Base-by-base conservation (phyloP, 2,888 invertebrate genomes). In the Drosophila dives region DNA sequence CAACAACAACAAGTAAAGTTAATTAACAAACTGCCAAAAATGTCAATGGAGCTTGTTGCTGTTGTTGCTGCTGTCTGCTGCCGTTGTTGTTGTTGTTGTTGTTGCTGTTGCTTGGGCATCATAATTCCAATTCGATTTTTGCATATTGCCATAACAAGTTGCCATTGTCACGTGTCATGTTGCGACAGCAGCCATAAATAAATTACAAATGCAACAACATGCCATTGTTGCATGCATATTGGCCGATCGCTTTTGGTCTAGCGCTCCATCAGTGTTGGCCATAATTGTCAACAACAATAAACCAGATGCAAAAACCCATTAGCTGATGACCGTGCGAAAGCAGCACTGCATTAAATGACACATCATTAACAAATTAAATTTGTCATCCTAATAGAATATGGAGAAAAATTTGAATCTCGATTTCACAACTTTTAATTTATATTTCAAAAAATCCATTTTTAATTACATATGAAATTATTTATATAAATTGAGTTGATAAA, bases 1-100 rank as follows among this genome's bases (percentile, higher is more conserved):
- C 56, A 75, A 49, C 77, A 77, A 80, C 83, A 81, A 80, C 84
- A 75, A 67, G 72, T 77, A 88, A 91, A 91, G 92, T 92, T 92
- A 92, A 92, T 92, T 92, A 92, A 92, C 92, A 83, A 91, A 91
- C 90, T 91, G 91, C 91, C 91, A 91, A 92, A 91, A 92, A 90
- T 86, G 86, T 89, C 89, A 89, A 86, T 85, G 75, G 60, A 75
- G 70, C 72, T 72, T 72, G 74, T 64, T 73, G 72, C 61, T 60
- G 64, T 56, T 50, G 59, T 64, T 60, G 65, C 64, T 53, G 60
- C 59, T 51, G 60, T 56, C 54, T 50, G 72, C 34, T 73, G 64
- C 42, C 42, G 59, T 65, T 59, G 68, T 69, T 62, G 60, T 53
- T 63, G 51, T 26, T 78, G 53, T 11, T 68, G 63, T 32, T 69